These are phyloP conservation scores for Orthosia gothica DNA, from an alignment of 2,888 invertebrate species.

Conservation along the genomic window DNA sequence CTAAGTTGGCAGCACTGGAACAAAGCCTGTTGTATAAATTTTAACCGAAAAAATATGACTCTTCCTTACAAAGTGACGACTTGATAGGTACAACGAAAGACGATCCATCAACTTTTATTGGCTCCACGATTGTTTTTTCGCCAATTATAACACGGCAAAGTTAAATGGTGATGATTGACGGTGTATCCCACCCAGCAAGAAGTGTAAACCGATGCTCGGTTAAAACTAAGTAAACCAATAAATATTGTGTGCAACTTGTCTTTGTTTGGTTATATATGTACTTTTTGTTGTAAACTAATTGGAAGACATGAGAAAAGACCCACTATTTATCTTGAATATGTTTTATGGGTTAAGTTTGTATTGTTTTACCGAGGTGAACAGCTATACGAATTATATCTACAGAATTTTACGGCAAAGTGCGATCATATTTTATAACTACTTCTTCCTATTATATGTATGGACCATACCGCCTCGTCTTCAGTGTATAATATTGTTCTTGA, in stretches of 20 bases:
- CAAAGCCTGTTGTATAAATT: too few relatives aligned
- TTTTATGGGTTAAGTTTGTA: conserved; percentile 23
- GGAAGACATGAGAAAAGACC: conserved; percentile 12
- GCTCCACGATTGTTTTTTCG: conserved; percentile 49
- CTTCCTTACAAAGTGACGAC: conserved; percentile 52
- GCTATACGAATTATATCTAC: too few relatives aligned
- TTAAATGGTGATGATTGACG: conserved; percentile 48
- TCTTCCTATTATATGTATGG: too few relatives aligned
- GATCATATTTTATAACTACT: too few relatives aligned
- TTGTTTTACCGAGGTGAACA: conserved; percentile 3
- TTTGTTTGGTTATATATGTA: neutral
- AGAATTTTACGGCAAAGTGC: too few relatives aligned
- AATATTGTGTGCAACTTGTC: conserved; percentile 42
- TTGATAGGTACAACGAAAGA: conserved; percentile 28
- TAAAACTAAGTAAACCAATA: too few relatives aligned
- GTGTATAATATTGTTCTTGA: too few relatives aligned
- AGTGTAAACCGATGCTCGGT: conserved; percentile 47
- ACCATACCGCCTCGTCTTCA: too few relatives aligned
- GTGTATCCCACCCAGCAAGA: conserved; percentile 25
- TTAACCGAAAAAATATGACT: conserved; percentile 26
- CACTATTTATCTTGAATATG: conserved; percentile 26
- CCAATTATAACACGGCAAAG: conserved; percentile 52
- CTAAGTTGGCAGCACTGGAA: too few relatives aligned
- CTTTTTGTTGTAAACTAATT: conserved; percentile 34
- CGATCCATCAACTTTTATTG: conserved; percentile 57